Percentiles rank a stretch among this genome's conserved stretches.
Evolutionary conservation across 1,140 invertebrate genomes (phyloP).

Genomic region (Euwallacea fornicatus): DNA sequence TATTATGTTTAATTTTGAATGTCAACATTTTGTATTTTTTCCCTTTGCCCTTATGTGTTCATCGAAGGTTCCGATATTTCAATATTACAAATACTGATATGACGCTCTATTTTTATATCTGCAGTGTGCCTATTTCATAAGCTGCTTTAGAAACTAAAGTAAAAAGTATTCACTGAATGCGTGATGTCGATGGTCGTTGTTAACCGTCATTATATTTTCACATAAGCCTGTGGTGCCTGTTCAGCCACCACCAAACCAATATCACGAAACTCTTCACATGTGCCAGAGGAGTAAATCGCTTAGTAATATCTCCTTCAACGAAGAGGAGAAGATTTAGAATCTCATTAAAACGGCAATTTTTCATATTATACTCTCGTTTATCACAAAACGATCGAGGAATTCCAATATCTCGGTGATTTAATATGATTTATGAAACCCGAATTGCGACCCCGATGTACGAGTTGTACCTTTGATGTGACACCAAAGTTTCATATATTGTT

Average conservation of each 20-base stretch:
- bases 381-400: conserved; percentile 47
- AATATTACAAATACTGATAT: no score
- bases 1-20: no score
- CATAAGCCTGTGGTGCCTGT: no score
- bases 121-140: no score
- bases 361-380: conserved; percentile 52
- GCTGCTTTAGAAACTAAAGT: no score
- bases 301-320: neutral
- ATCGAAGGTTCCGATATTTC: no score
- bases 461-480: conserved; percentile 31
- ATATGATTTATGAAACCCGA: conserved; percentile 49
- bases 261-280: neutral
- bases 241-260: neutral
- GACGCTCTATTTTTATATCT: no score
- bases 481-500: neutral
- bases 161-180: no score
- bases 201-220: no score
- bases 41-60: no score
- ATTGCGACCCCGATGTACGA: conserved; percentile 39
- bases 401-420: conserved; percentile 50
- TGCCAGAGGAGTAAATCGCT: neutral
- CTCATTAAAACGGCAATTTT: conserved; percentile 17
- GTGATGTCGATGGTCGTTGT: no score
- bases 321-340: neutral
- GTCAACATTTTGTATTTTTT: no score